Evolutionary conservation across 2,888 invertebrate species (phyloP), one percentile per base, ranked within the genome.

Genomic region (Eupeodes latifasciatus): DNA sequence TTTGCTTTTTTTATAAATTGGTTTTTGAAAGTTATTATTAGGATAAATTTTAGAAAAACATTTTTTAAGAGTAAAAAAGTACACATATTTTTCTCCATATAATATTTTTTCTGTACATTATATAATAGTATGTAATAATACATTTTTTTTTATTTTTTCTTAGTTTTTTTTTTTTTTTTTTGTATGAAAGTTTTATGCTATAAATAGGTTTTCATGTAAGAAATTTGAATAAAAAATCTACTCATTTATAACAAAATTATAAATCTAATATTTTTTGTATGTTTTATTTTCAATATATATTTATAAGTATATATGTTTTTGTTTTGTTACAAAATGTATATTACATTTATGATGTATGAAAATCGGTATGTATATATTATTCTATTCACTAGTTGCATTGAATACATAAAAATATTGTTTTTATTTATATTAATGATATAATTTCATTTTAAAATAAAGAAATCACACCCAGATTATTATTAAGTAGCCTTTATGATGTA

Each of bases 161-260:
- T 49, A 53, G 4, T 84, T 62, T 76, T 75, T 74, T 62, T 51
- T 51, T 53, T 16, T 75, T 69, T 72, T 77, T 49, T 75, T 81
- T 88, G 85, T 88, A 88, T 85, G 88, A 88, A 88, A 85, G 88
- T 85, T 85, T 75, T 55, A 64, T 74, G 77, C 78, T 88, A 88
- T 85, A 85, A 88, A 81, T 88, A 85, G 85, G 76, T 87, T 87
- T 85, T 88, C 85, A 86, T 90, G 80, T 89, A 90, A 87, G 89
- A 90, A 91, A 90, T 90, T 89, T 89, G 90, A 91, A 91, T 91
- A 91, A 91, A 91, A 91, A 91, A 91, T 91, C 91, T 91, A 91
- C 91, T 90, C 89, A 89, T 90, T 89, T 90, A 83, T 90, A 89
- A 90, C 89, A 90, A 90, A 89, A 85, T 89, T 89, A 88, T 88